Conservation (phyloP, 2,113 vertebrate genomes). For the Takifugu flavidus region DNA sequence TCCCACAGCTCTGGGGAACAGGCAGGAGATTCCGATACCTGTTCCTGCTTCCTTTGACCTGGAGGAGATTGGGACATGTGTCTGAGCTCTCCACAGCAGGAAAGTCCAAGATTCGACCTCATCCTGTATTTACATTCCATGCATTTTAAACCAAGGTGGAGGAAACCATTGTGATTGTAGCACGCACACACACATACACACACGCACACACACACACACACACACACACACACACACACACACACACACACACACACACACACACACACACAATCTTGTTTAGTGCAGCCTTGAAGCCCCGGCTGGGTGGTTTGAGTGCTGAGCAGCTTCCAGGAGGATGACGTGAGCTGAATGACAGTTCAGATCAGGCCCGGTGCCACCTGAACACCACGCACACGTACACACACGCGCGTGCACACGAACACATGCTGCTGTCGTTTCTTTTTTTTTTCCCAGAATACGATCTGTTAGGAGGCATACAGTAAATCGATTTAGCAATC, state of each 20-base stretch:
- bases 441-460: slow-evolving; percentile 27
- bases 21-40: too few relatives aligned
- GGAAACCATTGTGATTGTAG: too few relatives aligned
- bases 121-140: too few relatives aligned
- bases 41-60: too few relatives aligned
- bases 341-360: slow-evolving; percentile 64
- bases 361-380: slow-evolving; percentile 53
- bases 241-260: background rate
- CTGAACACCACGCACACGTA: slow-evolving; percentile 17
- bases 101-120: too few relatives aligned
- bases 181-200: too few relatives aligned
- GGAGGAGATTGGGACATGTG: too few relatives aligned
- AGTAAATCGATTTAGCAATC: slow-evolving; percentile 61
- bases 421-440: slow-evolving; percentile 8
- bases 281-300: slow-evolving; percentile 52
- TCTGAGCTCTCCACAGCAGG: too few relatives aligned
- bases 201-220: background rate
- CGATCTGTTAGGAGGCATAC: slow-evolving; percentile 27
- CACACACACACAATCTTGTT: slow-evolving; percentile 43
- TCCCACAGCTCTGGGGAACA: too few relatives aligned
- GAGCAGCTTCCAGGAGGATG: slow-evolving; percentile 54
- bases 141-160: too few relatives aligned
- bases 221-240: slow-evolving; percentile 1
- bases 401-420: slow-evolving; percentile 11
- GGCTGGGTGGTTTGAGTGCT: slow-evolving; percentile 59